These are phyloP conservation scores for Phoxinus phoxinus DNA, from an alignment of 2,113 vertebrate species.

Conservation along the genomic window DNA sequence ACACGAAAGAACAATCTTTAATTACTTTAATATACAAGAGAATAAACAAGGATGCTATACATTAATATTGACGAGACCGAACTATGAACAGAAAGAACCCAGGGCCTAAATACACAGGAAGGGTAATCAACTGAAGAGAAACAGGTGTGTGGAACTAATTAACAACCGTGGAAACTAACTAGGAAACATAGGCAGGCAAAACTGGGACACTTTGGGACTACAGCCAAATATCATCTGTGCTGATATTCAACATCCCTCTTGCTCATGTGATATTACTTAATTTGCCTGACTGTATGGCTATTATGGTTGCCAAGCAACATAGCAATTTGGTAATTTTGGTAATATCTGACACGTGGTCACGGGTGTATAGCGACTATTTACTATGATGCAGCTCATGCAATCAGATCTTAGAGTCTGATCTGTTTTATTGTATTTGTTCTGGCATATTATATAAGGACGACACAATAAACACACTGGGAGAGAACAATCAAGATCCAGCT, in stretches of 20 bases:
- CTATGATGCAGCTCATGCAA: background rate
- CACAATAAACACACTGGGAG: conserved; percentile 3
- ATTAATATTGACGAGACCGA: too few species aligned
- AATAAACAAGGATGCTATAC: too few species aligned
- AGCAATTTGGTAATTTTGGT: background rate
- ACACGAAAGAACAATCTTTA: too few species aligned
- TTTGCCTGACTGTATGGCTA: background rate
- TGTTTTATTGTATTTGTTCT: background rate
- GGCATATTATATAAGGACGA: background rate
- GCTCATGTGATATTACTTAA: background rate
- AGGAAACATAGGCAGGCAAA: too few species aligned
- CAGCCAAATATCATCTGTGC: background rate
- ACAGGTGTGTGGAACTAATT: too few species aligned
- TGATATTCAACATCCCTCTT: background rate
- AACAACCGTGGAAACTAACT: too few species aligned
- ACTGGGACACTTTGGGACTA: background rate
- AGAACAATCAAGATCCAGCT: background rate
- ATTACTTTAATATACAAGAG: too few species aligned
- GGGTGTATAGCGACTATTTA: background rate
- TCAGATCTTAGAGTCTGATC: background rate
- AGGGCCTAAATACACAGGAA: too few species aligned
- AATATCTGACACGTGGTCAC: background rate
- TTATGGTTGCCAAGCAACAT: background rate
- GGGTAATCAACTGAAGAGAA: too few species aligned
- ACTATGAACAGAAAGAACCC: too few species aligned